A percentile compares a stretch with the other conserved stretches of the same genome.
phyloP scores from a whole-genome alignment of 2,797 vertebrate genomes.

The Salmo trutta region DNA sequence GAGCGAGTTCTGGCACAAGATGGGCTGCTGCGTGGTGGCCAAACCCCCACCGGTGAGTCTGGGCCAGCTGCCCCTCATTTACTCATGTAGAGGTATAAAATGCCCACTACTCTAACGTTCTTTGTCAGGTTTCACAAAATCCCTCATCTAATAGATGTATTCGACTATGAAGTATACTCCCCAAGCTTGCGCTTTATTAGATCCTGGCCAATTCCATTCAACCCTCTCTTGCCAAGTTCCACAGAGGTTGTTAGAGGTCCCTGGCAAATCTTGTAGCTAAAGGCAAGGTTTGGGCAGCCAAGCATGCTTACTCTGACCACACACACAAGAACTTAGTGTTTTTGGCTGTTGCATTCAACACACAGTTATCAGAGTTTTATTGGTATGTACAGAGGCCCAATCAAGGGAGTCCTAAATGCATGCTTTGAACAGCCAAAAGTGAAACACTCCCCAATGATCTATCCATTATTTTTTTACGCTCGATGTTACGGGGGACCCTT shows the following conservation, averaged over 20 bases:
- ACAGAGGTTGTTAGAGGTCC: neutral
- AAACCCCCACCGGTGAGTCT: conserved; percentile 82
- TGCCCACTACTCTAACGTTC: neutral
- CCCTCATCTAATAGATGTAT: neutral
- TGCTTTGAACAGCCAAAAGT: neutral
- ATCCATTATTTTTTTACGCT: neutral
- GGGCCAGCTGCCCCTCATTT: neutral
- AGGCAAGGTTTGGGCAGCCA: neutral
- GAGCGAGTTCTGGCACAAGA: conserved; percentile 88
- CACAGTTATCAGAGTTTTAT: neutral
- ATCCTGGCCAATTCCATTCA: neutral
- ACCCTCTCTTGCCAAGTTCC: neutral
- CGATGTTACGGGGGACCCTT: neutral
- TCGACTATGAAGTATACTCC: neutral
- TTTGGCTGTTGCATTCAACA: neutral
- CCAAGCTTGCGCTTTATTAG: neutral
- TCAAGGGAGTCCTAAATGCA: neutral
- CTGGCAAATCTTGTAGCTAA: neutral
- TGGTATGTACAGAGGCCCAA: neutral
- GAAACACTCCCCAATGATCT: neutral
- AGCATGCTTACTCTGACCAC: neutral
- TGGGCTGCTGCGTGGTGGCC: conserved; percentile 84
- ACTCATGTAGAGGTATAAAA: neutral
- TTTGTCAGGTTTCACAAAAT: neutral
- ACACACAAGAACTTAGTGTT: neutral